Conservation (phyloP, 37 sponge, comb jelly and placozoan genomes). For the Mnemiopsis leidyi region DNA sequence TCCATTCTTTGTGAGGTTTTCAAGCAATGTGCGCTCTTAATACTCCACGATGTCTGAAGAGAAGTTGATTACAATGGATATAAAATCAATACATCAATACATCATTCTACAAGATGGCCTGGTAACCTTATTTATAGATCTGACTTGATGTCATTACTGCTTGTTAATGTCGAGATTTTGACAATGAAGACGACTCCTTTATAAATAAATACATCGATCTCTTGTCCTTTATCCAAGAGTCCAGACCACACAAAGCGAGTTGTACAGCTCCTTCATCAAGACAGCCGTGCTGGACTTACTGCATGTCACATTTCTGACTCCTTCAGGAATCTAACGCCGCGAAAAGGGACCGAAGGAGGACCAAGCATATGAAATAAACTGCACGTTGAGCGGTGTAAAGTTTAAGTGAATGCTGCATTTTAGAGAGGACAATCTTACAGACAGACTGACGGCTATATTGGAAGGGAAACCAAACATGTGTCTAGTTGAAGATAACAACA, state of each 20-base stretch:
- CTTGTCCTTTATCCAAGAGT: too few species aligned
- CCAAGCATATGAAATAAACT: not conserved
- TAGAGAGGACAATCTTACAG: too few species aligned
- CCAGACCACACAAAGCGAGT: not conserved
- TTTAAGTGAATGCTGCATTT: too few species aligned
- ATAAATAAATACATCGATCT: not conserved
- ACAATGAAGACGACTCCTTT: not conserved
- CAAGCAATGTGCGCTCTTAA: conserved; percentile 63
- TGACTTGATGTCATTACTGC: not conserved
- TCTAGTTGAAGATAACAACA: not conserved
- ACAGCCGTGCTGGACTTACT: too few species aligned
- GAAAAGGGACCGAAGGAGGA: not conserved
- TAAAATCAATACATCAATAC: not conserved
- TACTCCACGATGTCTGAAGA: conserved; percentile 64
- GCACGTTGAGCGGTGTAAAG: too few species aligned
- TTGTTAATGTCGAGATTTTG: not conserved
- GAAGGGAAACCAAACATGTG: not conserved
- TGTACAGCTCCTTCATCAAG: not conserved
- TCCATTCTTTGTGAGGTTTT: conserved; percentile 60
- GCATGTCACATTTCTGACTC: not conserved
- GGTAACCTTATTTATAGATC: not conserved
- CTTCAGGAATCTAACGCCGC: not conserved
- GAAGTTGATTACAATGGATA: too few species aligned
- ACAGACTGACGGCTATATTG: not conserved
- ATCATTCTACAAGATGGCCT: not conserved